Base-by-base conservation (phyloP, 2,797 vertebrate genomes). In the Atherinosoma microstoma region DNA sequence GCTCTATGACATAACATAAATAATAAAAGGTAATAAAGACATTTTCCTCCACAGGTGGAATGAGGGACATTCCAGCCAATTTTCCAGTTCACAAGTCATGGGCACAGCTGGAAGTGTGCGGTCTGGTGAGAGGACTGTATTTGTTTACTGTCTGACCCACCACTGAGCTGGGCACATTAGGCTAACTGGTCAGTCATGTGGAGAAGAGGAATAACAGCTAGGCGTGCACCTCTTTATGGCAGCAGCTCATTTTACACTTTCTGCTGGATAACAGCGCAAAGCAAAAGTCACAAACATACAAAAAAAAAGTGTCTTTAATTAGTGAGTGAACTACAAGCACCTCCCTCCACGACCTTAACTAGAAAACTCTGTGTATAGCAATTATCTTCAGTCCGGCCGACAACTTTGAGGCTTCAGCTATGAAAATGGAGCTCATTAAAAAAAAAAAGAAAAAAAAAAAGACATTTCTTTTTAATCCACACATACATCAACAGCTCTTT, bases 221-320 rank as follows among this genome's bases (percentile, higher is more conserved):
- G 64, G 73, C 62, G 49, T 75, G 78, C 83, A 72, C 81, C 72
- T 90, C 89, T 90, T 91, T 86, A 88, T 84, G 83, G 78, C 71
- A 73, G 70, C 62, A 51, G 73, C 76, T 90, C 80, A 29, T 85
- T 92, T 92, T 87, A 88, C 86, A 83, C 71, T 58, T 87, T 79
- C 77, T 79, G 87, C 86, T 90, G 70, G 78, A 85, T 88, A 89
- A 89, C 56, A 82, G 77, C 51, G 69, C 68, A 62, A 76, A 71
- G 80, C 70, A 78, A 85, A 72, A 8, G 2, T 7, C 54, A 30
- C 66, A 60, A 16, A 45, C n/a, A 47, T 38, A 63, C 58, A 12
- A 54, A 24, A 4, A 4, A 54, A 54, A 29, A 49, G 47, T 22
- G 62, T 58, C 54, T 75, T 53, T 42, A 77, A 64, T 76, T 72